Evolutionary conservation across 2,113 vertebrate genomes (phyloP).

Genomic region (Oceanodroma tethys): DNA sequence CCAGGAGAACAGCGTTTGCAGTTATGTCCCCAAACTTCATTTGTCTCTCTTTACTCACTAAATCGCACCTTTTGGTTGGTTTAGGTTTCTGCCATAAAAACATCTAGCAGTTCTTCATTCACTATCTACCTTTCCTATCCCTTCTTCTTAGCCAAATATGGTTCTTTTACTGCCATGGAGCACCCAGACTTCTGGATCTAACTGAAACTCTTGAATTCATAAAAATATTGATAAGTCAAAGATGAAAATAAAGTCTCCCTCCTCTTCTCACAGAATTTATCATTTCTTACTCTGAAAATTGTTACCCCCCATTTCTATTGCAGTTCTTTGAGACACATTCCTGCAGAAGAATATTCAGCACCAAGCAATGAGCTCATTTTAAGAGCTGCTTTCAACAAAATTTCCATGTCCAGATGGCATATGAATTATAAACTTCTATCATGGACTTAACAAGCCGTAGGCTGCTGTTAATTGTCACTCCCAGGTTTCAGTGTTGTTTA

Average conservation of each 20-base stretch:
- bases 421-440: conserved; percentile 35
- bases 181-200: background rate
- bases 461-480: background rate
- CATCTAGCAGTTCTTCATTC: background rate
- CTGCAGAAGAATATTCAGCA: background rate
- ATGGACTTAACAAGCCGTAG: background rate
- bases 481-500: background rate
- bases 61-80: background rate
- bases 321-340: background rate
- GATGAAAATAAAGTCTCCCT: background rate
- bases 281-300: background rate
- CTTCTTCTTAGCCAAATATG: background rate
- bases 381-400: background rate
- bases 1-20: background rate
- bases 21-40: background rate
- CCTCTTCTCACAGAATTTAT: background rate
- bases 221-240: background rate
- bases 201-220: background rate
- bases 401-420: background rate
- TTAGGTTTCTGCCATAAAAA: background rate
- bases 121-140: background rate
- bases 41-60: background rate
- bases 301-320: background rate
- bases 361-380: conserved; percentile 6
- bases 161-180: background rate